A percentile compares a stretch with the other conserved stretches of the same genome.
Evolutionary conservation across 2,113 vertebrate genomes (phyloP).

Genomic region (Oryzias melastigma): DNA sequence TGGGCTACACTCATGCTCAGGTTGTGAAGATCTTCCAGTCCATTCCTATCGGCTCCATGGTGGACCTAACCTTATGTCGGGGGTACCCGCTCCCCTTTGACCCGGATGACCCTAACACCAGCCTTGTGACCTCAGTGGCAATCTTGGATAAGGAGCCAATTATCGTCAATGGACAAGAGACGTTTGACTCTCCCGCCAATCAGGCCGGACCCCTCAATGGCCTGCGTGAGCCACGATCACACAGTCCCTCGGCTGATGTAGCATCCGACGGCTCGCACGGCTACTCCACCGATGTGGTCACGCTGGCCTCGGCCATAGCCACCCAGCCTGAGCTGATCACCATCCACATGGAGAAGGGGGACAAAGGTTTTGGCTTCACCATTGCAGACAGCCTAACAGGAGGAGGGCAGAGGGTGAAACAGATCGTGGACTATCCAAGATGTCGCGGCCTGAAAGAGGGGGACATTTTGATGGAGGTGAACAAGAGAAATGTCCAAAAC

Average conservation of each 20-base stretch:
- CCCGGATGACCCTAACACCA: constrained; percentile 97
- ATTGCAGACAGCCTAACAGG: constrained; percentile 94
- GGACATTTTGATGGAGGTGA: constrained; percentile 95
- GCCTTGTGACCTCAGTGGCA: constrained; percentile 95
- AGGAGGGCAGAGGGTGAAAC: constrained; percentile 94
- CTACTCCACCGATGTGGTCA: constrained; percentile 91
- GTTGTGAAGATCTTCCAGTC: constrained; percentile 99
- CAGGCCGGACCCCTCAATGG: constrained; percentile 72
- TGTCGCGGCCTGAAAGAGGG: constrained; percentile 94
- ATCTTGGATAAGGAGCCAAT: constrained; percentile 98
- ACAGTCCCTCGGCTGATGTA: constrained; percentile 84
- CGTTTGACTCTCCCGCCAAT: constrained; percentile 83
- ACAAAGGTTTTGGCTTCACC: constrained; percentile 97
- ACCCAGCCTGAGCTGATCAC: constrained; percentile 98
- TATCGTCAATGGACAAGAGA: constrained; percentile 95
- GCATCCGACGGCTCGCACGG: constrained; percentile 84
- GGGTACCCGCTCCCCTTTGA: constrained; percentile 98
- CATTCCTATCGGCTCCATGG: constrained; percentile 96
- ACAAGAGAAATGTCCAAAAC: constrained; percentile 96
- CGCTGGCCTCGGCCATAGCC: constrained; percentile 93
- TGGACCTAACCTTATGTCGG: constrained; percentile 95
- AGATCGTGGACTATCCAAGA: constrained; percentile 95
- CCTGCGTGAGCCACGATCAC: constrained; percentile 83
- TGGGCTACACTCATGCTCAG: constrained; percentile 97
- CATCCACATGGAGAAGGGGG: constrained; percentile 97